phyloP scores from a whole-genome alignment of 2,113 vertebrate genomes.

The Bujurquina vittata region DNA sequence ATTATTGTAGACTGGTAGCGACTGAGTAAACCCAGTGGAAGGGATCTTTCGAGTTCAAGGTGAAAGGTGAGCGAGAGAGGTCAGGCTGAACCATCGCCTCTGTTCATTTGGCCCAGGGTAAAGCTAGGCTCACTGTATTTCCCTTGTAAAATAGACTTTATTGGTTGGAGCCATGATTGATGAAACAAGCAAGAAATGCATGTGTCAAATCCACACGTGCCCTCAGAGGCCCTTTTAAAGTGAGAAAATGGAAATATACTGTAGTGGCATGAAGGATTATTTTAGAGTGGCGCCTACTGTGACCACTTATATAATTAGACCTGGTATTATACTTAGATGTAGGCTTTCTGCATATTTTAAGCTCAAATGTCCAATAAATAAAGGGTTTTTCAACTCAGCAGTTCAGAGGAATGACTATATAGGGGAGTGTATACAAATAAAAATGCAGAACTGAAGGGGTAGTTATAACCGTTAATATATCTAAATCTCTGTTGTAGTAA shows the following conservation, averaged over 20 bases:
- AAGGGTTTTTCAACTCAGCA: not conserved
- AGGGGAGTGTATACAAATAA: not conserved
- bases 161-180: slow-evolving; percentile 36
- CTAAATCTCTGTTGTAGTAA: not conserved
- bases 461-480: slow-evolving; percentile 1
- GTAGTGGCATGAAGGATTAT: slow-evolving; percentile 25
- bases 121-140: slow-evolving; percentile 2
- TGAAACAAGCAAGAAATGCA: slow-evolving; percentile 15
- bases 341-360: not conserved
- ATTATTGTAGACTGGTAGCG: not conserved
- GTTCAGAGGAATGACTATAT: not conserved
- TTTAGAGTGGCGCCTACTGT: not conserved
- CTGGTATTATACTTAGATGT: not conserved
- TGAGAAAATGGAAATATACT: slow-evolving; percentile 17
- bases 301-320: not conserved
- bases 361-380: not conserved
- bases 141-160: not conserved
- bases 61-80: slow-evolving; percentile 45
- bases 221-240: not conserved
- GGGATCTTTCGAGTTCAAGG: slow-evolving; percentile 23
- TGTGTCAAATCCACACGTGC: slow-evolving; percentile 24
- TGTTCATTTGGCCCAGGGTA: slow-evolving; percentile 44
- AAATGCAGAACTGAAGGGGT: not conserved
- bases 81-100: slow-evolving; percentile 31
- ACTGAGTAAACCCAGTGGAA: slow-evolving; percentile 35